These are phyloP conservation scores for Camarhynchus parvulus DNA, from an alignment of 2,113 vertebrate genomes.

Conservation along the genomic window DNA sequence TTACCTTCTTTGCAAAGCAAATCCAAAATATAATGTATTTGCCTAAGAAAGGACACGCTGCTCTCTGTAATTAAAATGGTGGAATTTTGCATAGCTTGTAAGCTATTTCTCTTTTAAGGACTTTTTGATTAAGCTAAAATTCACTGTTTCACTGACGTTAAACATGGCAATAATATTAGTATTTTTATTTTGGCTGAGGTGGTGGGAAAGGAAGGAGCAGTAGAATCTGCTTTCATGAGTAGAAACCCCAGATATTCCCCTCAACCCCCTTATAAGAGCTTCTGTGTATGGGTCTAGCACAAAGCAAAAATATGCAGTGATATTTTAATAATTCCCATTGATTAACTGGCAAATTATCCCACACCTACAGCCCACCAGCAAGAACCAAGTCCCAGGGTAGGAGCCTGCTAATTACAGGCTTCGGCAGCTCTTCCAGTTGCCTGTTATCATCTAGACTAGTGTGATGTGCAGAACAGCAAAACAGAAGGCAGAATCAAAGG, in stretches of 20 bases:
- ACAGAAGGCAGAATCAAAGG: conserved; percentile 57
- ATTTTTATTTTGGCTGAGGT: neutral
- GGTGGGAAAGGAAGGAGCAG: neutral
- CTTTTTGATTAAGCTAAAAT: neutral
- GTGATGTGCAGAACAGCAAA: neutral
- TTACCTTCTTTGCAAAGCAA: conserved; percentile 6
- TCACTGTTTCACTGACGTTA: neutral
- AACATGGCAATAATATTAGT: neutral
- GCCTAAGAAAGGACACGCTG: neutral
- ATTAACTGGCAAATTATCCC: conserved; percentile 42
- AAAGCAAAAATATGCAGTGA: neutral
- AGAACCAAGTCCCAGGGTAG: conserved; percentile 36
- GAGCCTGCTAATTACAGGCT: conserved; percentile 50
- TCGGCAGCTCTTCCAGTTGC: neutral
- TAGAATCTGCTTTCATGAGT: neutral
- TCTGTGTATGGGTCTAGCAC: neutral
- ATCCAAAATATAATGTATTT: neutral
- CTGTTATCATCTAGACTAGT: conserved; percentile 27
- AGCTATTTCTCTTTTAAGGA: neutral
- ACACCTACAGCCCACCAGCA: conserved; percentile 48
- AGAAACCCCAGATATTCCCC: neutral
- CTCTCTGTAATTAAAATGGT: neutral
- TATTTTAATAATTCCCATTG: conserved; percentile 63
- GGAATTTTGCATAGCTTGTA: neutral
- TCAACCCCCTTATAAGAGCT: neutral